A percentile compares a stretch with the other conserved stretches of the same genome.
Conservation (phyloP, 2,113 vertebrate genomes). For the Mobula birostris region DNA sequence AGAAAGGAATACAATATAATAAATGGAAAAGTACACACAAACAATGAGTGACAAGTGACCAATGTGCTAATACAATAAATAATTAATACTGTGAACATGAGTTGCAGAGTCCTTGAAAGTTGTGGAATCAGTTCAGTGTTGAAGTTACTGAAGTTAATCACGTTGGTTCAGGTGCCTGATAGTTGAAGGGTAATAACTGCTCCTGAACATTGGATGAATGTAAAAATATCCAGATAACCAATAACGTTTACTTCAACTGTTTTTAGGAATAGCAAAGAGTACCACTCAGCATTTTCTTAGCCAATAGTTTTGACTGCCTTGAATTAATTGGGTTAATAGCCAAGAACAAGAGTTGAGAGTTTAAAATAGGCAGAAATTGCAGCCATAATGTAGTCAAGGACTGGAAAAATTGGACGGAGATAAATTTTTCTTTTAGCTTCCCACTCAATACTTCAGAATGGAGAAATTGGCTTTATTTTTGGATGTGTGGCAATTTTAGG, state of each 20-base stretch:
- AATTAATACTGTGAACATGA: too few relatives aligned
- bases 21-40: too few relatives aligned
- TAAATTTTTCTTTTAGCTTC: not conserved
- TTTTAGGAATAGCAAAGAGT: not conserved
- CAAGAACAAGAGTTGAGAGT: not conserved
- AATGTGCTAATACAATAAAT: too few relatives aligned
- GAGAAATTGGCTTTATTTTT: not conserved
- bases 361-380: not conserved
- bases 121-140: too few relatives aligned
- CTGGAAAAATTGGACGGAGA: not conserved
- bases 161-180: too few relatives aligned
- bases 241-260: not conserved
- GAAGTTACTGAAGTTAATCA: too few relatives aligned
- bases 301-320: not conserved
- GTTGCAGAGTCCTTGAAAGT: too few relatives aligned
- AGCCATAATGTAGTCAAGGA: not conserved
- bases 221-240: not conserved
- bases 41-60: too few relatives aligned
- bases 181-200: too few relatives aligned
- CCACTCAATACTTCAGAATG: not conserved
- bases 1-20: too few relatives aligned
- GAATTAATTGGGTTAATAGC: not conserved
- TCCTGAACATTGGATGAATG: not conserved
- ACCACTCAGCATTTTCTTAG: not conserved
- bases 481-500: not conserved